Conservation (phyloP, 2,797 vertebrate species). For the Sphenopsis melanotis region DNA sequence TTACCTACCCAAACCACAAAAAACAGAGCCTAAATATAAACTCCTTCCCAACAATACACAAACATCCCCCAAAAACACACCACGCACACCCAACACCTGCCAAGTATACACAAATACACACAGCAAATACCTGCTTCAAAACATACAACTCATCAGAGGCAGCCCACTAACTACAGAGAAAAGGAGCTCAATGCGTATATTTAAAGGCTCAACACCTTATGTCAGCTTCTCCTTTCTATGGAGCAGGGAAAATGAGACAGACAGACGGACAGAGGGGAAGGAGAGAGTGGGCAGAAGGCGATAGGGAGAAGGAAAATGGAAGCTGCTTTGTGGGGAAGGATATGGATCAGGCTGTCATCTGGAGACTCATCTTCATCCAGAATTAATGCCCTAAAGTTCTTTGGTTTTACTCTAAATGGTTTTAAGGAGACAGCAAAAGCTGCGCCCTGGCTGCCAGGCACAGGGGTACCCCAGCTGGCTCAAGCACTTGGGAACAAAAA, state of each 20-base stretch:
- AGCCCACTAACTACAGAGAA: conserved; percentile 3
- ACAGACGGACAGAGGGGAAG: not conserved
- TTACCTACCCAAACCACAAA: conserved; percentile 55
- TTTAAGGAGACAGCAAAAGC: conserved; percentile 69
- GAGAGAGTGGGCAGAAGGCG: not conserved
- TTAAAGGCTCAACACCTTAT: not conserved
- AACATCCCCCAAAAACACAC: conserved; percentile 63
- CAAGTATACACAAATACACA: conserved; percentile 42
- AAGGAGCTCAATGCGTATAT: not conserved
- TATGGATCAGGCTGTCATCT: conserved; percentile 65
- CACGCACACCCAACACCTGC: not conserved
- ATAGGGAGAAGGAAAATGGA: conserved; percentile 8
- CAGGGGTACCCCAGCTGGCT: not conserved
- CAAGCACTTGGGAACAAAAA: not conserved
- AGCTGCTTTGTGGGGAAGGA: conserved; percentile 53
- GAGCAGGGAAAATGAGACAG: not conserved
- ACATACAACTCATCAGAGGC: conserved; percentile 9
- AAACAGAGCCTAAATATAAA: conserved; percentile 65
- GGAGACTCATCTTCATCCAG: conserved; percentile 69
- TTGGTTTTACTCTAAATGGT: conserved; percentile 66
- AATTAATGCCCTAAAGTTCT: conserved; percentile 74
- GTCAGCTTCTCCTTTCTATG: not conserved
- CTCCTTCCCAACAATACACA: conserved; percentile 58
- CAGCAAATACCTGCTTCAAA: conserved; percentile 28
- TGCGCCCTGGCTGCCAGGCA: not conserved